These are phyloP conservation scores for Tapirus indicus DNA, from an alignment of 2,797 vertebrate genomes.

Conservation along the genomic window DNA sequence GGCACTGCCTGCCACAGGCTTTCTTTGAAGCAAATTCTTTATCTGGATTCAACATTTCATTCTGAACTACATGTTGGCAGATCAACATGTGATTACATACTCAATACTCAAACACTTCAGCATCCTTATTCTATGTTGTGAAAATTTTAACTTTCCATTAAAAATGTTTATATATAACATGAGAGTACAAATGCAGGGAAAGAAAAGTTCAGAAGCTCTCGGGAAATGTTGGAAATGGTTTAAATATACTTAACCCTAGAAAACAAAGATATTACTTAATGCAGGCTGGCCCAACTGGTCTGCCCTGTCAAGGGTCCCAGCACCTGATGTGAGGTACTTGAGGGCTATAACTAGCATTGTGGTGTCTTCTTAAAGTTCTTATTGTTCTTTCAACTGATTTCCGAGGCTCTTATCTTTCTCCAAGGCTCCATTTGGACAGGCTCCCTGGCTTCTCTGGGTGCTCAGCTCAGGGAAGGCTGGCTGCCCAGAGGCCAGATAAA, in stretches of 20 bases:
- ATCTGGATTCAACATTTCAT: not conserved
- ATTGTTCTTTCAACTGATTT: not conserved
- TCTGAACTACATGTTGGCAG: not conserved
- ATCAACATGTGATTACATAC: not conserved
- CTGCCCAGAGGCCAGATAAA: not conserved
- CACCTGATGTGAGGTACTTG: not conserved
- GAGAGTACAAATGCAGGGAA: not conserved
- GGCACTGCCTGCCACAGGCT: rapidly evolving
- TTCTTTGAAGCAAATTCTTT: not conserved
- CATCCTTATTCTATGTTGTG: not conserved
- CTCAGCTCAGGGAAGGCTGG: not conserved
- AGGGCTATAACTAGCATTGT: not conserved
- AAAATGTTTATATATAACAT: not conserved
- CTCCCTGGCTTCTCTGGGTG: not conserved
- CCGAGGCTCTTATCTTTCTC: not conserved
- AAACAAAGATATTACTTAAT: not conserved
- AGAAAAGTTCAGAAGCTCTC: not conserved
- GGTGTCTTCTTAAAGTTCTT: not conserved
- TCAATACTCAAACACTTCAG: not conserved
- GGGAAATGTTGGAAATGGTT: not conserved
- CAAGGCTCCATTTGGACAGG: not conserved
- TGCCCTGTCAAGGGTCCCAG: not conserved
- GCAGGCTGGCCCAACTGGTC: not conserved
- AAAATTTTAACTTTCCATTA: not conserved
- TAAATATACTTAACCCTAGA: not conserved